These are phyloP conservation scores for Nymphalis urticae DNA, from an alignment of 2,888 invertebrate genomes.

Conservation along the genomic window DNA sequence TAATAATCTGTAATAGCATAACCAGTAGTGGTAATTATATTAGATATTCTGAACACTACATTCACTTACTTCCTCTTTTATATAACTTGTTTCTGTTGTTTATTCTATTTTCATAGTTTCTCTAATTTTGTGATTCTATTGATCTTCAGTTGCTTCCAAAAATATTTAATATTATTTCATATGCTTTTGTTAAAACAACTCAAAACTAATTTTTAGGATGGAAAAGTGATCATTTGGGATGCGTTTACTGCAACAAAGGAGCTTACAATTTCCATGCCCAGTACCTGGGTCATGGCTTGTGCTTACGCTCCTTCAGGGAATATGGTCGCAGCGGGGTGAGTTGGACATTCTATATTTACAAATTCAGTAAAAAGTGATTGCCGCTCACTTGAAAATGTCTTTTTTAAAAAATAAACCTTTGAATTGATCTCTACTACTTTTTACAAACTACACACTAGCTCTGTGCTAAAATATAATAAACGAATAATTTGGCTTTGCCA, in stretches of 20 bases:
- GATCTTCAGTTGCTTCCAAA: too few relatives aligned
- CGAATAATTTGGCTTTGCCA: too few relatives aligned
- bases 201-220: constrained; percentile 85
- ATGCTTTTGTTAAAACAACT: neutral
- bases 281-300: constrained; percentile 99
- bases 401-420: too few relatives aligned
- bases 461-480: too few relatives aligned
- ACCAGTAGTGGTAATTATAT: too few relatives aligned
- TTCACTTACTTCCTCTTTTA: too few relatives aligned
- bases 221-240: constrained; percentile 99
- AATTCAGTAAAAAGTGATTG: neutral
- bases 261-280: constrained; percentile 97
- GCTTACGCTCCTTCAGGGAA: constrained; percentile 97
- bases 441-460: too few relatives aligned
- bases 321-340: constrained; percentile 96
- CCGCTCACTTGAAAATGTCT: neutral
- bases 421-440: too few relatives aligned
- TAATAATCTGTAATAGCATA: too few relatives aligned
- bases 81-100: too few relatives aligned
- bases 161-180: constrained; percentile 5
- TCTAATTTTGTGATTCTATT: neutral
- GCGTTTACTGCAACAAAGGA: constrained; percentile 98
- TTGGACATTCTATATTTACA: neutral
- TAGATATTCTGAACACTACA: too few relatives aligned
- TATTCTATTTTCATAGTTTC: too few relatives aligned